Evolutionary conservation across 2,113 vertebrate genomes (phyloP), one percentile per base, ranked within the genome.

Genomic region (Thymallus thymallus): DNA sequence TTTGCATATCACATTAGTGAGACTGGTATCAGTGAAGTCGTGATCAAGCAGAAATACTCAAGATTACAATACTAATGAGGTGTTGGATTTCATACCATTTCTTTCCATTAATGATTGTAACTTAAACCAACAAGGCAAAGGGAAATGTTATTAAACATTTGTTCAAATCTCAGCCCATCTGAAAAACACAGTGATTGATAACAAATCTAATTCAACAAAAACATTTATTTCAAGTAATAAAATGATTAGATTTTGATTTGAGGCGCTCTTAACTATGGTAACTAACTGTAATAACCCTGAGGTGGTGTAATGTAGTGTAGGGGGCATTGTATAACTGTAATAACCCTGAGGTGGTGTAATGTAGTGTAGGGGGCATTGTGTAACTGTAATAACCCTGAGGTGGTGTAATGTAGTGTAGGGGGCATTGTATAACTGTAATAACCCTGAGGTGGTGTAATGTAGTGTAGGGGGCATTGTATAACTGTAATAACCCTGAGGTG

Each of bases 331-430:
- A 61, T 67, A 78, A 74, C 85, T 81, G 73, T 32, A 83, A 76
- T 84, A 78, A 73, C 75, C 85, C 48, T 0, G 22, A 24, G 86
- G 85, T 67, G 10, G 71, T 72, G 73, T 72, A 79, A 65, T 82
- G 77, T 75, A 20, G 13, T 4, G 4, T 20, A 74, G n/a, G n/a
- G 79, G 3, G 74, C 35, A 41, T 41, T 79, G 69, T 80, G 62
- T 67, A 78, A 74, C 85, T 81, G 73, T 32, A 83, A 76, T 84
- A 78, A 73, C 75, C 85, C 48, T 0, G 22, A 24, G 86, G 85
- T 67, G 10, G 71, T 72, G 73, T 72, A 79, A 65, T 82, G 77
- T 75, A 20, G 13, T 4, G 4, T 20, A 74, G n/a, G n/a, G 79
- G 3, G 74, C 35, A 41, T 41, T 79, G 69, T 80, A 61, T 67